Conservation (phyloP, 2,888 invertebrate species). For the Teleiodes luculella region DNA sequence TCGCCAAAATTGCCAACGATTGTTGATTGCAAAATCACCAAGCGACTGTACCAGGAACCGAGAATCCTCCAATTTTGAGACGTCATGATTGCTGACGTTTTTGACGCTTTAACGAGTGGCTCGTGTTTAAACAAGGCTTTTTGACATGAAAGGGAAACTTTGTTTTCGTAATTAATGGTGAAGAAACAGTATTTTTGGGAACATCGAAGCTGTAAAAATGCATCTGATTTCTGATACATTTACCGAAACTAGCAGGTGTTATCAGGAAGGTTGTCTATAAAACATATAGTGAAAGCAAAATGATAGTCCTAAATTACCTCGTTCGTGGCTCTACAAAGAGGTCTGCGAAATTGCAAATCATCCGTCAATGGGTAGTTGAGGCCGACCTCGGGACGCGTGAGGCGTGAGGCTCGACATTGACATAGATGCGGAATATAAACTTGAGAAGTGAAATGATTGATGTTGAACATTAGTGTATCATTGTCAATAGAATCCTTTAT, state of each 20-base stretch:
- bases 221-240: neutral
- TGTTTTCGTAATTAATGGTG: slow-evolving; percentile 19
- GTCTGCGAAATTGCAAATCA: slow-evolving; percentile 53
- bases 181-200: slow-evolving; percentile 26
- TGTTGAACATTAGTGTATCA: slow-evolving; percentile 23
- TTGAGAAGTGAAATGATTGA: slow-evolving; percentile 34
- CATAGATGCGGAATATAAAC: slow-evolving; percentile 44
- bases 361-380: slow-evolving; percentile 47
- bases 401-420: slow-evolving; percentile 41
- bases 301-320: slow-evolving; percentile 61
- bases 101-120: slow-evolving; percentile 56
- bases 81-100: slow-evolving; percentile 31
- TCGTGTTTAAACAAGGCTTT: slow-evolving; percentile 55
- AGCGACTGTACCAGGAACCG: slow-evolving; percentile 36
- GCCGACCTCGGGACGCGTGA: slow-evolving; percentile 38
- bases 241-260: slow-evolving; percentile 35
- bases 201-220: neutral
- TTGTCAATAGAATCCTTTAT: slow-evolving; percentile 1
- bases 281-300: slow-evolving; percentile 55
- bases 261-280: slow-evolving; percentile 61
- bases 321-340: slow-evolving; percentile 42
- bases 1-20: slow-evolving; percentile 46
- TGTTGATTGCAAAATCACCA: slow-evolving; percentile 43
- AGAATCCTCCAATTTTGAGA: slow-evolving; percentile 35
- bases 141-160: slow-evolving; percentile 59